These are phyloP conservation scores for Siderastrea radians DNA, from an alignment of 92 coral and sea anemone genomes.

Conservation along the genomic window DNA sequence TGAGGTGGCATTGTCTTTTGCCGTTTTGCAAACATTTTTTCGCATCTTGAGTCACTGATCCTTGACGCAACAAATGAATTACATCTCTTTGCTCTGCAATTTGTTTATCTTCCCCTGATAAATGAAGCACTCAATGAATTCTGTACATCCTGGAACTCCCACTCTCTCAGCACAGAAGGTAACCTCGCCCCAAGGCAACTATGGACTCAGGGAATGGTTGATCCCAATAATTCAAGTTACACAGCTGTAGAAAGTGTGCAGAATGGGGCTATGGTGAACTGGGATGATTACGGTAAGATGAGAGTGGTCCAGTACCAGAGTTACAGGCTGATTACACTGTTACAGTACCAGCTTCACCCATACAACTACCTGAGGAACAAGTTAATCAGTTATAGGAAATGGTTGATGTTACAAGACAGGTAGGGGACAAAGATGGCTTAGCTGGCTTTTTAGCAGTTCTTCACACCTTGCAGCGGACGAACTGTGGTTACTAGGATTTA, in stretches of 20 bases:
- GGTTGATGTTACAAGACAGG: constrained; percentile 23
- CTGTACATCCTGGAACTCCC: constrained; percentile 63
- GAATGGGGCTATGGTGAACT: constrained; percentile 11
- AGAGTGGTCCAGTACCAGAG: constrained; percentile 60
- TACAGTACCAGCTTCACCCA: constrained; percentile 34
- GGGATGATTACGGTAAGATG: constrained; percentile 55
- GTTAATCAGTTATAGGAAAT: constrained; percentile 33
- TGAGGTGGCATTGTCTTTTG: constrained; percentile 63
- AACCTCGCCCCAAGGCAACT: constrained; percentile 62
- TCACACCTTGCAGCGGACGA: constrained; percentile 16
- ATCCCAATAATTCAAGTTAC: constrained; percentile 23
- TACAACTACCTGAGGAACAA: constrained; percentile 38
- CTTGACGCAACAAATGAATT: constrained; percentile 60
- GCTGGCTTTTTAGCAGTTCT: constrained; percentile 26
- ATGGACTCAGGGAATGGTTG: constrained; percentile 64
- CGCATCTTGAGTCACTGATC: constrained; percentile 60
- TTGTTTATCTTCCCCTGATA: constrained; percentile 57
- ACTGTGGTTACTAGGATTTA: neutral
- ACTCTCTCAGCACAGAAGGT: constrained; percentile 59
- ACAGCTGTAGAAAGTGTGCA: constrained; percentile 56
- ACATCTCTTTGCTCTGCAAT: constrained; percentile 60
- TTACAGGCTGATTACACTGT: constrained; percentile 34
- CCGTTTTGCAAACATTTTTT: constrained; percentile 65
- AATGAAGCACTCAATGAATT: constrained; percentile 62
- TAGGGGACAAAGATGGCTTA: constrained; percentile 48